These are phyloP conservation scores for Euthynnus affinis DNA, from an alignment of 2,797 vertebrate genomes.

Conservation along the genomic window DNA sequence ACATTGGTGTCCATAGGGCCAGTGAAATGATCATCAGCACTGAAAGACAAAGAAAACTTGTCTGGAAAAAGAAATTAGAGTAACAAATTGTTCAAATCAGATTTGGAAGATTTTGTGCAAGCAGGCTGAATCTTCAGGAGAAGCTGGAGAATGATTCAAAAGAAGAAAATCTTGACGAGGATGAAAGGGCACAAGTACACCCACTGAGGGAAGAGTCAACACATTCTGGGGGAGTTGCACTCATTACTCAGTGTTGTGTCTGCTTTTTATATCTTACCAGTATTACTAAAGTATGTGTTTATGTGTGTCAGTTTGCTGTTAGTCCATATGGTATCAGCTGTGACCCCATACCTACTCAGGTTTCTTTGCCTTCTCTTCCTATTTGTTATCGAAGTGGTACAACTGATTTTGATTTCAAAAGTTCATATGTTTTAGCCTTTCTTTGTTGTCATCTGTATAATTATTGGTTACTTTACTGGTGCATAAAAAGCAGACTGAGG, in stretches of 20 bases:
- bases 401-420: neutral
- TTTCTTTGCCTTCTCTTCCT: neutral
- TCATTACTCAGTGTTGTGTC: slow-evolving; percentile 54
- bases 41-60: slow-evolving; percentile 71
- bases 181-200: slow-evolving; percentile 65
- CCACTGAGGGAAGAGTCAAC: slow-evolving; percentile 55
- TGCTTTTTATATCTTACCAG: slow-evolving; percentile 59
- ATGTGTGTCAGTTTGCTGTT: neutral
- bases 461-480: slow-evolving; percentile 3
- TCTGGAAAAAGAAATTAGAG: slow-evolving; percentile 6
- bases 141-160: neutral
- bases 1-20: slow-evolving; percentile 94
- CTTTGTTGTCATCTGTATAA: neutral
- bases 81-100: neutral
- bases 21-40: slow-evolving; percentile 89
- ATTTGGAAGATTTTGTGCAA: too few species aligned
- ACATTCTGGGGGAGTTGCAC: slow-evolving; percentile 26
- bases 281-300: slow-evolving; percentile 1
- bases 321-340: neutral
- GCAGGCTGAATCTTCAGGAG: neutral
- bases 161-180: slow-evolving; percentile 25
- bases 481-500: slow-evolving; percentile 66
- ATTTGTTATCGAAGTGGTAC: neutral
- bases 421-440: neutral
- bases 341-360: neutral